phyloP scores from a whole-genome alignment of 2,888 invertebrate species.

The Stenurella melanura region DNA sequence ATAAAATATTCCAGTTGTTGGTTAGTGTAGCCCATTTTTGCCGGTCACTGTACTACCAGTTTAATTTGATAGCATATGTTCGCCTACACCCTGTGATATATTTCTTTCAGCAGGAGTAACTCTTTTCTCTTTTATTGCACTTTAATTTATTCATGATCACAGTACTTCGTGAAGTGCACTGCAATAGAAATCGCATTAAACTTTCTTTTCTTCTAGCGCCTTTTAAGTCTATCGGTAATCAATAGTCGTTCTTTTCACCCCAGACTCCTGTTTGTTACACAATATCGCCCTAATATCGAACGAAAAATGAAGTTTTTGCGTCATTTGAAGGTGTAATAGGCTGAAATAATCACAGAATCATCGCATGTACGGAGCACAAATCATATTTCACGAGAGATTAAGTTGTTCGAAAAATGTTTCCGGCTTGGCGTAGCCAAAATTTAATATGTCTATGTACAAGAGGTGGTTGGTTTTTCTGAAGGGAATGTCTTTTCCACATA shows the following conservation, averaged over 20 bases:
- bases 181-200: conserved; percentile 14
- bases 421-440: neutral
- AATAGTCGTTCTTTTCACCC: conserved; percentile 21
- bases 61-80: no score
- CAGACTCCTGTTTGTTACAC: conserved; percentile 10
- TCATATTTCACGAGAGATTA: conserved; percentile 28
- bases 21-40: no score
- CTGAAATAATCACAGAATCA: conserved; percentile 7
- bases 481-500: no score
- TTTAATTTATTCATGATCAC: conserved; percentile 17
- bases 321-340: conserved; percentile 3
- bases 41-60: no score
- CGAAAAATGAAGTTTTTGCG: conserved; percentile 4
- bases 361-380: neutral
- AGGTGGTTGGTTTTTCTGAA: neutral
- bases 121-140: neutral
- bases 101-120: neutral
- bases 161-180: neutral
- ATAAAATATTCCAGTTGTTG: no score
- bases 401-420: neutral
- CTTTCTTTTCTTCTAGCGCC: conserved; percentile 9
- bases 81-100: neutral
- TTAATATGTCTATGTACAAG: neutral
- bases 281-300: conserved; percentile 12
- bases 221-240: conserved; percentile 16